Evolutionary conservation across 2,113 vertebrate species (phyloP).

Genomic region (Peromyscus maniculatus): DNA sequence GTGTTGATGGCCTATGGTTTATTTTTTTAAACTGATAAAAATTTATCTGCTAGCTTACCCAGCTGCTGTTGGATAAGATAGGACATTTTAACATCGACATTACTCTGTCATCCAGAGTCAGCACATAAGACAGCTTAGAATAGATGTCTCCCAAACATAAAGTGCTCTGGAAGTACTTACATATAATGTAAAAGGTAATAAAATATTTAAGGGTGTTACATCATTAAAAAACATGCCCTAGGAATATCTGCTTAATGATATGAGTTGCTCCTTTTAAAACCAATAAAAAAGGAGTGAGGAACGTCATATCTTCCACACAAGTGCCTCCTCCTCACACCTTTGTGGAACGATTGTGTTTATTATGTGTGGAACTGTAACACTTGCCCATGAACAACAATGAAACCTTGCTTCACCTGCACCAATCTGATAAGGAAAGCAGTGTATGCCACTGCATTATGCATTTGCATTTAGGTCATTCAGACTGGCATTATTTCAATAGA

Average conservation of each 20-base stretch:
- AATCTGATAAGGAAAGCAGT: not conserved
- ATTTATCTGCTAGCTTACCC: constrained; percentile 29
- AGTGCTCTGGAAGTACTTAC: not conserved
- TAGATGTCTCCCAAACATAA: not conserved
- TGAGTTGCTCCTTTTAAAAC: constrained; percentile 37
- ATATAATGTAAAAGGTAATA: constrained; percentile 18
- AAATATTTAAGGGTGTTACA: constrained; percentile 43
- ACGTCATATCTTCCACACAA: not conserved
- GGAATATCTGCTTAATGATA: constrained; percentile 13
- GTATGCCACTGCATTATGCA: not conserved
- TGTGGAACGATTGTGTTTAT: not conserved
- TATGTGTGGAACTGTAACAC: not conserved
- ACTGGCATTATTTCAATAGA: not conserved
- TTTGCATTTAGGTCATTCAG: constrained; percentile 11
- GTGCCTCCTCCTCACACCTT: not conserved
- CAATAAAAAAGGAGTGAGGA: constrained; percentile 52
- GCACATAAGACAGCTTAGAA: not conserved
- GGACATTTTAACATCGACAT: not conserved
- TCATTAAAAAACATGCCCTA: constrained; percentile 28
- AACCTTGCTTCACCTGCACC: not conserved
- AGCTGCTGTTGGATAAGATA: constrained; percentile 49
- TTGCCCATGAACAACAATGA: not conserved
- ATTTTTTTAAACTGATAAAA: constrained; percentile 34
- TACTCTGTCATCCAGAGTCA: not conserved
- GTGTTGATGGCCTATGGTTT: not conserved